Conservation (phyloP, 2,113 vertebrate species). For the Lathamus discolor region DNA sequence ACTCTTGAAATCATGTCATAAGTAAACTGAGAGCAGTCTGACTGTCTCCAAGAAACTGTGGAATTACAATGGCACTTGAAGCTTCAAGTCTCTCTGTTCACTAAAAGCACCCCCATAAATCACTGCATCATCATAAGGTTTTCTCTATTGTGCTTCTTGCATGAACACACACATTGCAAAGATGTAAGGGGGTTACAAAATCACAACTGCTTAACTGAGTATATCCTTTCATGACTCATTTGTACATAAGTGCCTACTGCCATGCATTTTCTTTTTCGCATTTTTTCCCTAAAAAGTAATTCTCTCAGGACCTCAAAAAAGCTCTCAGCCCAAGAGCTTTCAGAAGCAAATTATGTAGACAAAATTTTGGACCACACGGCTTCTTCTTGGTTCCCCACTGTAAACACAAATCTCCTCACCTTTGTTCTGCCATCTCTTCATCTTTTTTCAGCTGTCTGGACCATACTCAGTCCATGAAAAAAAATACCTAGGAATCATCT, state of each 20-base stretch:
- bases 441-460: not conserved
- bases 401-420: not conserved
- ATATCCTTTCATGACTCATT: not conserved
- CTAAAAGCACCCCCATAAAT: not conserved
- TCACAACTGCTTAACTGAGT: not conserved
- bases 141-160: not conserved
- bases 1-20: not conserved
- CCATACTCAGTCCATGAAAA: not conserved
- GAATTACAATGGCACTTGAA: not conserved
- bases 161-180: not conserved
- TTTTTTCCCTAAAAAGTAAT: not conserved
- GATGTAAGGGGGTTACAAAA: not conserved
- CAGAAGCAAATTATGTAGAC: not conserved
- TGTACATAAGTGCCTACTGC: not conserved
- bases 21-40: not conserved
- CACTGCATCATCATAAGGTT: not conserved
- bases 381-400: not conserved
- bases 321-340: not conserved
- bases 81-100: not conserved
- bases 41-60: not conserved
- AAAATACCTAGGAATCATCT: not conserved
- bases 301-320: not conserved
- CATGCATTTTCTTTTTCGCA: not conserved
- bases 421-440: not conserved
- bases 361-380: not conserved